phyloP scores from a whole-genome alignment of 1,140 invertebrate genomes.

The Rhopalosiphum padi region DNA sequence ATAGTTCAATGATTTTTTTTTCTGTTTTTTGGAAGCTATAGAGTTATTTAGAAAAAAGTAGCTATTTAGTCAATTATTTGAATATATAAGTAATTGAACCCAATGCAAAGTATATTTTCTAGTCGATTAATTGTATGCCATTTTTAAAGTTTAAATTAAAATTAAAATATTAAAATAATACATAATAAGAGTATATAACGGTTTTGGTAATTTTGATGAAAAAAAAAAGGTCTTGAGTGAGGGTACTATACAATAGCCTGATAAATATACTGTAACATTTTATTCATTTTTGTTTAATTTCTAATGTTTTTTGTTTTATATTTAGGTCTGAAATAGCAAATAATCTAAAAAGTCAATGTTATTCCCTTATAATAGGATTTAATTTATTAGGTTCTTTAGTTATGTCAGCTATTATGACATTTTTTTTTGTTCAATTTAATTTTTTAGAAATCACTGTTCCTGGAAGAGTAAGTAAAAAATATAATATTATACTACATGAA shows the following conservation, averaged over 20 bases:
- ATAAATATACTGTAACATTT: neutral
- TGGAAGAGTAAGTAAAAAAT: neutral
- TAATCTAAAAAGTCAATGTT: neutral
- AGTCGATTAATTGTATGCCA: neutral
- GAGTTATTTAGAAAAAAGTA: neutral
- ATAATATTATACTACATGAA: neutral
- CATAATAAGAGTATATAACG: too few relatives aligned
- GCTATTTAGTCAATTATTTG: neutral
- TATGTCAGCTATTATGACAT: conserved; percentile 12
- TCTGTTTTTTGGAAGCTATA: too few relatives aligned
- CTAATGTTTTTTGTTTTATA: neutral
- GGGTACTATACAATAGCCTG: neutral
- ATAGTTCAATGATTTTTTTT: too few relatives aligned
- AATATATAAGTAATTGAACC: neutral
- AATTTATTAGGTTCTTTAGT: conserved; percentile 1
- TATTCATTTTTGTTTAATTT: neutral
- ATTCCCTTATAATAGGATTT: neutral
- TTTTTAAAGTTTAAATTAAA: neutral
- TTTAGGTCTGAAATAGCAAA: neutral
- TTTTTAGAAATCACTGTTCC: neutral
- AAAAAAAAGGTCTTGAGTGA: neutral
- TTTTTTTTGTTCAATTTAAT: conserved; percentile 8
- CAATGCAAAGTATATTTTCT: neutral
- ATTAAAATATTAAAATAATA: neutral
- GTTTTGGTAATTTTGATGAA: neutral